Conservation (phyloP, 2,888 invertebrate genomes). For the Theretra japonica region DNA sequence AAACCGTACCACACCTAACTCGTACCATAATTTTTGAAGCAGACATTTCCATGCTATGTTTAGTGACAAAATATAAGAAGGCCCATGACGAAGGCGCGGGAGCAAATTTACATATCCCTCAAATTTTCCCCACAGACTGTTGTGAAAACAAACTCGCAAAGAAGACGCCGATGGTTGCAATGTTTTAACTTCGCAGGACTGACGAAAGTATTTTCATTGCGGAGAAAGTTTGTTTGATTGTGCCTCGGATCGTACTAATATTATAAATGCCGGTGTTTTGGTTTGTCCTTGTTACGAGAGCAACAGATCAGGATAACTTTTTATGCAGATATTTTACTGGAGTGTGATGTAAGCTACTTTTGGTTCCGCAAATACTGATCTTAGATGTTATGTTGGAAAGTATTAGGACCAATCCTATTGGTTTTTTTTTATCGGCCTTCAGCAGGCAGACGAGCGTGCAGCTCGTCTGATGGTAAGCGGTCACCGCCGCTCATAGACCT, state of each 20-base stretch:
- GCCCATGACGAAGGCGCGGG: constrained; percentile 12
- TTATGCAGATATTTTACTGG: no score
- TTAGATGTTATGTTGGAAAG: no score
- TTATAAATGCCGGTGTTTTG: not conserved
- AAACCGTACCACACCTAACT: not conserved
- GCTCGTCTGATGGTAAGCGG: no score
- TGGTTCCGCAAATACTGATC: no score
- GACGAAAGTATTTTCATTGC: constrained; percentile 7
- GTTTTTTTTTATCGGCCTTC: no score
- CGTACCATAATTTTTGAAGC: not conserved
- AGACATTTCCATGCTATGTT: not conserved
- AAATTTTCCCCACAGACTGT: constrained; percentile 27
- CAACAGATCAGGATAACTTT: no score
- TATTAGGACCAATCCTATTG: no score
- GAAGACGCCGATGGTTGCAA: constrained; percentile 24
- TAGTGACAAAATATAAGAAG: constrained; percentile 20
- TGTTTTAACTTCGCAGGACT: constrained; percentile 15
- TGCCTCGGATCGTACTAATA: not conserved
- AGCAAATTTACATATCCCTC: constrained; percentile 31
- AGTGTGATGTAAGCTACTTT: no score
- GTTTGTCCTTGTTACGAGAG: no score
- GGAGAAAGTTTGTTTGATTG: not conserved
- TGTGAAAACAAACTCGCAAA: constrained; percentile 30
- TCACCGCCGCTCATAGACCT: no score
- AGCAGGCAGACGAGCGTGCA: no score